Base-by-base conservation (phyloP, 92 coral and sea anemone genomes). In the Phenganax subtilis region DNA sequence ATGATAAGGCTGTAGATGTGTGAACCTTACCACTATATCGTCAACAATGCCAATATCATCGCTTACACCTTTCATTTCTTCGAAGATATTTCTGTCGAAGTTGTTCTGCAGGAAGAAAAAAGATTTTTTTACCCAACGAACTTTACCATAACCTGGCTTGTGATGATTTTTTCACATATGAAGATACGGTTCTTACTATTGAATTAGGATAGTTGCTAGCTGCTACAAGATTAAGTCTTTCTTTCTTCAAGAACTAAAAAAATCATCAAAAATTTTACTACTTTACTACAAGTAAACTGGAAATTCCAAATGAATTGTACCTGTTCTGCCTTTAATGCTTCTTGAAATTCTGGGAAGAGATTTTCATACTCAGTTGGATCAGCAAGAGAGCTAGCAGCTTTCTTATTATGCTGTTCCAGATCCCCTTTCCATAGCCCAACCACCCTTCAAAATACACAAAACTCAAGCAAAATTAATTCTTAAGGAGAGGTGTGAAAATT, bases 291-390 rank as follows among this genome's bases (percentile, higher is more conserved):
- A 8, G 20, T 55, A 8, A 53, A 61, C 30, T 25, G 52, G 8
- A 61, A 58, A 15, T 29, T 27, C 67, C 81, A 76, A 72, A 29
- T 15, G 54, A n/a, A 6, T 51, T 83, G 28, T 54, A 91, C 96
- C 96, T 83, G 83, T 56, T 94, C 98, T 2, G 97, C 98, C 80
- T 87, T 89, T 56, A 94, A 88, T 54, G 98, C 98, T 63, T 90
- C 97, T 65, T 92, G 97, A 84, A 90, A 91, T 86, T 94, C 97
- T 3, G 98, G 98, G 67, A 94, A 94, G 70, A 94, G 86, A 72
- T 94, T 94, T 57, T 94, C 98, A 63, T 94, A 94, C 77, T 94
- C 98, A 4, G 93, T 90, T 1, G 98, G 98, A 68, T 93, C 98
- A 52, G 98, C 98, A 59, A 94, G 85, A 0, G 98, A 92, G 55